Percentiles rank a stretch among this genome's conserved stretches.
Conservation (phyloP, 1,140 invertebrate species). For the Protaetia brevitarsis region DNA sequence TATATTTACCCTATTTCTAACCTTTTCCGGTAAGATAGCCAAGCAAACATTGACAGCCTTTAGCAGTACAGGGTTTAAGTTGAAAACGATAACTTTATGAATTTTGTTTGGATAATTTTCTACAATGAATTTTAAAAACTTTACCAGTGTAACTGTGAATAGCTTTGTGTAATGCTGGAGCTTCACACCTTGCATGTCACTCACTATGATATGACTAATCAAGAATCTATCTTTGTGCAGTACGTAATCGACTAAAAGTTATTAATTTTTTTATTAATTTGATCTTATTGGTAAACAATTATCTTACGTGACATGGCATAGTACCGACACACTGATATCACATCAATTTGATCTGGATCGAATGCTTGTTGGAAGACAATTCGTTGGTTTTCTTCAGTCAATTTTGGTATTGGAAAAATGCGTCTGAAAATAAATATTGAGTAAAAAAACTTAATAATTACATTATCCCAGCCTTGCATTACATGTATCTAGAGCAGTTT, state of each 20-base stretch:
- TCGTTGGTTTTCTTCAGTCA: too few relatives aligned
- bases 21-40: background rate
- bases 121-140: background rate
- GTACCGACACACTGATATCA: background rate
- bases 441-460: background rate
- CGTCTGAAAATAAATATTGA: background rate
- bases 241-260: background rate
- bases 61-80: background rate
- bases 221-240: background rate
- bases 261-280: background rate
- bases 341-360: too few relatives aligned
- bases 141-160: background rate
- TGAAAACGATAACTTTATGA: background rate
- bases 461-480: too few relatives aligned
- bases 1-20: background rate
- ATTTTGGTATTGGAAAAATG: background rate
- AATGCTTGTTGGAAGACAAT: too few relatives aligned
- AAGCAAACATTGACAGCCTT: background rate
- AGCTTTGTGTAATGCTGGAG: background rate
- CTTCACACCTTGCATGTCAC: background rate
- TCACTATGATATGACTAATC: background rate
- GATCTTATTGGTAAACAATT: background rate
- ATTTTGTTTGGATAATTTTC: background rate
- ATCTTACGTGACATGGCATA: background rate
- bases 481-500: background rate